These are phyloP conservation scores for Pristiophorus japonicus DNA, from an alignment of 2,113 vertebrate species.

Conservation along the genomic window DNA sequence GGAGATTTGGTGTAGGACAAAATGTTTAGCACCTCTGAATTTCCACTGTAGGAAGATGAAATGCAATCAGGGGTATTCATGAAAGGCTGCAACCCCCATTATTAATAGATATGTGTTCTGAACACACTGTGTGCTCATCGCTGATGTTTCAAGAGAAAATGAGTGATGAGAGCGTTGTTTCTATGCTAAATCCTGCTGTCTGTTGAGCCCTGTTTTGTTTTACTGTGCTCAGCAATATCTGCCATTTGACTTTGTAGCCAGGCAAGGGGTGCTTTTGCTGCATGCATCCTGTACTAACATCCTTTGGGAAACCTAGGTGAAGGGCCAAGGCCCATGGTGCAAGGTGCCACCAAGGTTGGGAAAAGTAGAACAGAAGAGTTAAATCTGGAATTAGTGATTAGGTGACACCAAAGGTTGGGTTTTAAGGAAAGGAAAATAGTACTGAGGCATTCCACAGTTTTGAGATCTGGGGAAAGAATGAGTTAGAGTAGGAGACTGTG, in stretches of 20 bases:
- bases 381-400: not conserved
- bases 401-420: not conserved
- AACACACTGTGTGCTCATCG: not conserved
- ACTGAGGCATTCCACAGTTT: not conserved
- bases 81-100: constrained; percentile 12
- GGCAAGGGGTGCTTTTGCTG: not conserved
- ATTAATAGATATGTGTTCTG: not conserved
- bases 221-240: not conserved
- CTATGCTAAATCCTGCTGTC: not conserved
- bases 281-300: not conserved
- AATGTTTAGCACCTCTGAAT: not conserved
- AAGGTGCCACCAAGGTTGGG: no score
- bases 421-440: not conserved
- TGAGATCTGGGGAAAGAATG: not conserved
- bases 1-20: not conserved
- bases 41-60: not conserved
- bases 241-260: not conserved
- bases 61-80: constrained; percentile 17
- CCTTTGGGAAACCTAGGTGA: not conserved
- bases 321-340: not conserved
- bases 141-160: not conserved
- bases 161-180: not conserved
- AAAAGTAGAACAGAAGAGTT: not conserved
- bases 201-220: not conserved
- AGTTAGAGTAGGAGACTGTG: not conserved